phyloP scores from a whole-genome alignment of 2,113 vertebrate species.

The Grus americana region DNA sequence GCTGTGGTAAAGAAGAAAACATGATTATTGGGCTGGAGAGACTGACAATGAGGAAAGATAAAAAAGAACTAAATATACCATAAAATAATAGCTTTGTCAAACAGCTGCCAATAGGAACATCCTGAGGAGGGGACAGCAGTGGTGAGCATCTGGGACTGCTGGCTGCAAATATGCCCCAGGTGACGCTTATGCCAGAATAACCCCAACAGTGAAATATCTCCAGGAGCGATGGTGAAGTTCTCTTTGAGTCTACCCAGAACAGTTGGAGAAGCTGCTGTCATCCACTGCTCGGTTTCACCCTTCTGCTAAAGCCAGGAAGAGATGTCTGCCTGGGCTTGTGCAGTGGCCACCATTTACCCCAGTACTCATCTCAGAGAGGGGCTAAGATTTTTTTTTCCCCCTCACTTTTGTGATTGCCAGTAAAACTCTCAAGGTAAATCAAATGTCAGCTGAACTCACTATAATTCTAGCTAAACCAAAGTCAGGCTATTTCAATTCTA shows the following conservation, averaged over 20 bases:
- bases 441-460: not conserved
- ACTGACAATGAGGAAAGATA: not conserved
- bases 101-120: not conserved
- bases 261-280: not conserved
- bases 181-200: accelerated
- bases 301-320: not conserved
- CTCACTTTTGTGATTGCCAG: not conserved
- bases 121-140: not conserved
- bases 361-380: not conserved
- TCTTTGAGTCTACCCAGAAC: not conserved
- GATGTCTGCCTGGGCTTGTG: not conserved
- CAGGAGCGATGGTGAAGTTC: not conserved
- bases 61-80: conserved; percentile 21
- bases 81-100: conserved; percentile 2
- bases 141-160: not conserved
- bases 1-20: conserved; percentile 36
- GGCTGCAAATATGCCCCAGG: not conserved
- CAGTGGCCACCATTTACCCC: not conserved
- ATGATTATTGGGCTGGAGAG: conserved; percentile 23
- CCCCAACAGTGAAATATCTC: not conserved
- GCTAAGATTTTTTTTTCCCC: not conserved
- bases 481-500: not conserved
- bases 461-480: not conserved
- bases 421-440: not conserved
- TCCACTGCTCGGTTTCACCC: not conserved